Percentiles rank a stretch among this genome's conserved stretches.
These are phyloP conservation scores for Autographa pulchrina DNA, from an alignment of 2,888 invertebrate genomes.

Conservation along the genomic window DNA sequence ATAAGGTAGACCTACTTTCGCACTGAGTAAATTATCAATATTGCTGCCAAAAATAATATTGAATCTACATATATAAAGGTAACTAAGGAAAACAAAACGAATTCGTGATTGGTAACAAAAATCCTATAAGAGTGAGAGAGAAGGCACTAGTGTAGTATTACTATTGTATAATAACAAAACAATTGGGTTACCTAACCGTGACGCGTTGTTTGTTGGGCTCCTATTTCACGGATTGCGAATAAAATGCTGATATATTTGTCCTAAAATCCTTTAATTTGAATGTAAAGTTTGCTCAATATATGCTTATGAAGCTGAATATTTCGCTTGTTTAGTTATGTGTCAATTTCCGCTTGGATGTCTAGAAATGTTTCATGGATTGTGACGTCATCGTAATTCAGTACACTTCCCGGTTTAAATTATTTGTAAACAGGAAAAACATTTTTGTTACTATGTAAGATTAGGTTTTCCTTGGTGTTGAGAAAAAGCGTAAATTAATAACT, in stretches of 20 bases:
- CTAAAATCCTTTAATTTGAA: constrained; percentile 30
- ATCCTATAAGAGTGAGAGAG: constrained; percentile 25
- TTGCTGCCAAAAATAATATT: constrained; percentile 11
- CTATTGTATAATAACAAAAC: constrained; percentile 40
- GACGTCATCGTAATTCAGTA: background rate
- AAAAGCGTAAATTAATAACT: no score
- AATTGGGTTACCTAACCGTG: constrained; percentile 51
- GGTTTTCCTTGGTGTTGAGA: no score
- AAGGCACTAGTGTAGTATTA: constrained; percentile 47
- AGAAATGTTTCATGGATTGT: background rate
- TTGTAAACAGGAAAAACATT: background rate
- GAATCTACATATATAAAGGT: constrained; percentile 17
- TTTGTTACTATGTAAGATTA: no score
- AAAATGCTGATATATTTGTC: constrained; percentile 39
- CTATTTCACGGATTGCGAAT: constrained; percentile 47
- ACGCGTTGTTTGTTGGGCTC: constrained; percentile 38
- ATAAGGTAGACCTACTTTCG: no score
- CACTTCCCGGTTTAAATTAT: background rate
- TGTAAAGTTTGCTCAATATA: constrained; percentile 26
- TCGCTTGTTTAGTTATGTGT: constrained; percentile 18
- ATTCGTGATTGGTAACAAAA: constrained; percentile 33
- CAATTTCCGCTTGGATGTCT: constrained; percentile 10
- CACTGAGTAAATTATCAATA: background rate
- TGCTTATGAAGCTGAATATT: constrained; percentile 17
- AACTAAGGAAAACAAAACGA: constrained; percentile 44